Evolutionary conservation across 2,888 invertebrate species (phyloP).

Genomic region (Clepsis dumicolana): DNA sequence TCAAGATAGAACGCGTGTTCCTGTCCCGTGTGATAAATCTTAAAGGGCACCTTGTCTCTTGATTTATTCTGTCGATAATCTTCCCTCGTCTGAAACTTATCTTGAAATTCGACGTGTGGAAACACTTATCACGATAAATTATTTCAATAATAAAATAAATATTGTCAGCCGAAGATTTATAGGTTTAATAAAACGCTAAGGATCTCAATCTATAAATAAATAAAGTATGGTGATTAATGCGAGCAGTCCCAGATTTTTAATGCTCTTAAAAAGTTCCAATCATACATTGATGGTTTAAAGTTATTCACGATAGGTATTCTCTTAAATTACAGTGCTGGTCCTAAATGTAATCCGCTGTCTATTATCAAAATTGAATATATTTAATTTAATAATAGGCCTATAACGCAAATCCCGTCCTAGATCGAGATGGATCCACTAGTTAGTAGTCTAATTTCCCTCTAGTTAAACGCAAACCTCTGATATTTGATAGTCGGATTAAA

Average conservation of each 20-base stretch:
- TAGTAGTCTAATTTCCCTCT: neutral
- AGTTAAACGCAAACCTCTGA: neutral
- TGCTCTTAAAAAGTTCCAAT: neutral
- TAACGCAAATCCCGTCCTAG: too few relatives aligned
- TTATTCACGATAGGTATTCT: too few relatives aligned
- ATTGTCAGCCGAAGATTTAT: neutral
- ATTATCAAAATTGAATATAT: too few relatives aligned
- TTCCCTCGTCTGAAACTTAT: slow-evolving; percentile 63
- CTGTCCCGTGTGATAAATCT: slow-evolving; percentile 65
- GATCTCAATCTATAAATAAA: neutral
- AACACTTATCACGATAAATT: slow-evolving; percentile 41
- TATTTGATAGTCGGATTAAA: neutral
- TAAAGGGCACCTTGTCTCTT: slow-evolving; percentile 59
- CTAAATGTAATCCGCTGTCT: too few relatives aligned
- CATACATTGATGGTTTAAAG: neutral
- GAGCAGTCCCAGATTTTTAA: neutral
- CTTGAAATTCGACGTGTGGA: slow-evolving; percentile 56
- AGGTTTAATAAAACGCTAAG: neutral
- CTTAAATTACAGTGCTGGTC: too few relatives aligned
- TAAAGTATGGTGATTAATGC: neutral
- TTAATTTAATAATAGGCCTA: too few relatives aligned
- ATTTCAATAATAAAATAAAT: slow-evolving; percentile 11
- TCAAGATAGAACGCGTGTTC: slow-evolving; percentile 57
- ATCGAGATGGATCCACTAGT: too few relatives aligned
- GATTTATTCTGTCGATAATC: slow-evolving; percentile 74